Base-by-base conservation (phyloP, 2,888 invertebrate genomes). In the Dryadula phaetusa region DNA sequence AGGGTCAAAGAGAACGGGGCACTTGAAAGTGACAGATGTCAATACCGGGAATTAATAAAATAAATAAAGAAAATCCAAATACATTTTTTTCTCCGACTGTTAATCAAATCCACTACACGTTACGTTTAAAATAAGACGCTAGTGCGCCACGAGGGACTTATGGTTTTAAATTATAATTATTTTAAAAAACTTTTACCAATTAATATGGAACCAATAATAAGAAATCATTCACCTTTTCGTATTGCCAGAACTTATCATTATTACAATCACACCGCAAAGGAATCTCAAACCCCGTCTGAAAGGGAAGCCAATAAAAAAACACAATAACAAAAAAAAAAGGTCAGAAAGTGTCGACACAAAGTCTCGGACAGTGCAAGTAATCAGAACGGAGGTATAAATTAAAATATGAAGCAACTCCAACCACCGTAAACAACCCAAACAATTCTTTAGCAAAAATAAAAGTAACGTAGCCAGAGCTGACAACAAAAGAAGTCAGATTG, bases 401-500 rank as follows among this genome's bases (percentile, higher is more conserved):
- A 64, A 66, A 69, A 62, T 53, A 37, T 62, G 37, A 69, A 54
- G 60, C 60, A 40, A 40, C 37, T 18, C 16, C 20, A 8, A 60
- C 60, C 49, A 60, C 62, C 47, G 56, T 66, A 61, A 68, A 69
- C 66, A 66, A 64, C 28, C 66, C 54, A 42, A 62, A 64, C 64
- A 25, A 14, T 28, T 65, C 60, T 66, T 58, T 63, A 60, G 66
- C 66, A 64, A 68, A 70, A 70, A 66, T 62, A 70, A 69, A 66
- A 64, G 64, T 66, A 70, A 70, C 64, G 66, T 69, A 64, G 67
- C 70, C 68, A 63, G 54, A 69, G 69, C 63, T 56, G 71, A 71
- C 71, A 67, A 71, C 71, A 72, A 67, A 72, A 72, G 68, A 62
- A 46, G 62, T 58, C 70, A 72, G 72, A 72, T 72, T 72, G 72